Conservation (phyloP, 2,797 vertebrate species). For the Remorina albescens region DNA sequence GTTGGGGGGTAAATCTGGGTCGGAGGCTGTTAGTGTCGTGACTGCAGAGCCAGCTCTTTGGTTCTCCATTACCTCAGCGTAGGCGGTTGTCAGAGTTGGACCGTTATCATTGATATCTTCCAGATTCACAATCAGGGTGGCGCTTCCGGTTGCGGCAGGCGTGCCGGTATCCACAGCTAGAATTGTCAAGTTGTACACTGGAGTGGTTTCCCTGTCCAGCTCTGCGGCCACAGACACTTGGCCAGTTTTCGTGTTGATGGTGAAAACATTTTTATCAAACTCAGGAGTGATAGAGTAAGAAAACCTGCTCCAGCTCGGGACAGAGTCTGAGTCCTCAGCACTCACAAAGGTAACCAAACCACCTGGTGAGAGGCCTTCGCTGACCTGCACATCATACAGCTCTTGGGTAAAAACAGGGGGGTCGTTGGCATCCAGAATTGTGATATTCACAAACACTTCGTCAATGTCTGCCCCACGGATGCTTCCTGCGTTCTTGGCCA, state of each 20-base stretch:
- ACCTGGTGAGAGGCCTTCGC: slow-evolving; percentile 92
- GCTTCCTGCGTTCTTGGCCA: slow-evolving; percentile 96
- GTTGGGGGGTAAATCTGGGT: slow-evolving; percentile 95
- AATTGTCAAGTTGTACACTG: slow-evolving; percentile 93
- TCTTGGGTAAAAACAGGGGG: slow-evolving; percentile 94
- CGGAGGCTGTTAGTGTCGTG: slow-evolving; percentile 88
- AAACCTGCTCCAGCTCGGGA: slow-evolving; percentile 98
- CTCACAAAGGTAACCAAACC: slow-evolving; percentile 96
- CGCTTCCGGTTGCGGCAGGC: slow-evolving; percentile 92
- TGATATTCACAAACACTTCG: slow-evolving; percentile 96
- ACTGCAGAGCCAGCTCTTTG: slow-evolving; percentile 90
- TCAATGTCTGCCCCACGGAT: slow-evolving; percentile 96
- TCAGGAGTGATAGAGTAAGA: slow-evolving; percentile 92
- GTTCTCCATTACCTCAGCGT: slow-evolving; percentile 95
- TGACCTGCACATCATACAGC: slow-evolving; percentile 91
- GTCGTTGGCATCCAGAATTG: slow-evolving; percentile 96
- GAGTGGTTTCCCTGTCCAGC: slow-evolving; percentile 92
- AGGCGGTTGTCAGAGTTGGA: slow-evolving; percentile 87
- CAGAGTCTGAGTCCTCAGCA: slow-evolving; percentile 96
- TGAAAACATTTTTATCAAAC: slow-evolving; percentile 90
- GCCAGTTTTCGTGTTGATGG: slow-evolving; percentile 94
- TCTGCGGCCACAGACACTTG: slow-evolving; percentile 94
- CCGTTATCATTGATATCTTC: slow-evolving; percentile 99
- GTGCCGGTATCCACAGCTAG: slow-evolving; percentile 93
- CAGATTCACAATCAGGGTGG: slow-evolving; percentile 91